These are phyloP conservation scores for Molossus alvarezi DNA, from an alignment of 2,797 vertebrate genomes.

Conservation along the genomic window DNA sequence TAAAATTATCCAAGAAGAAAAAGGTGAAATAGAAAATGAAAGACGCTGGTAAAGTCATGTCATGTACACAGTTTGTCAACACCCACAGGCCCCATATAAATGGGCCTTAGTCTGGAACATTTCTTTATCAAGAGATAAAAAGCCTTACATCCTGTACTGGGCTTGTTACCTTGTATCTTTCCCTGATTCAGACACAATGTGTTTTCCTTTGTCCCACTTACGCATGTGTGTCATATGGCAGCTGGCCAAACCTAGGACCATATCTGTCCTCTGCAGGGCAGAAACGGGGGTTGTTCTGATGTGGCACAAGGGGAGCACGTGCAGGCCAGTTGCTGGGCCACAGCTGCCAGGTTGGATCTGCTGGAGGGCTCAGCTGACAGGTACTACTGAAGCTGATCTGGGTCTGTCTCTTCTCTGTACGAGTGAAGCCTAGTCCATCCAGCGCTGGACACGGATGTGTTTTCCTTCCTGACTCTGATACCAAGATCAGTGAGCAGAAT, in stretches of 20 bases:
- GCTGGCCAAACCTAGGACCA: not conserved
- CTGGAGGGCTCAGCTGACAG: not conserved
- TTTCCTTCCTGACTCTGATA: not conserved
- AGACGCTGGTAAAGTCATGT: not conserved
- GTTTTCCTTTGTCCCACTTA: not conserved
- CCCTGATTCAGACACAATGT: not conserved
- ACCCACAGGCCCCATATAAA: not conserved
- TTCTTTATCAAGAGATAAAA: not conserved
- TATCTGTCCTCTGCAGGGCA: not conserved
- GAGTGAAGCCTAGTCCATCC: not conserved
- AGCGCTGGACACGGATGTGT: not conserved
- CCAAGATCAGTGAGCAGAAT: not conserved
- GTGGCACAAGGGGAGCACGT: not conserved
- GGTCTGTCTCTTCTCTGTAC: not conserved
- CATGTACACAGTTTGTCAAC: not conserved
- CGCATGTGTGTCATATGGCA: not conserved
- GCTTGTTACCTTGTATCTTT: not conserved
- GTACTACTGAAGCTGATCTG: not conserved
- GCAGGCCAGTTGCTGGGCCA: not conserved
- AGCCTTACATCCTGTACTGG: not conserved
- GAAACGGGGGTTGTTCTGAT: not conserved
- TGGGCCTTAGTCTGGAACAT: not conserved
- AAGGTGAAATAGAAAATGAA: not conserved
- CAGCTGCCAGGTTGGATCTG: not conserved
- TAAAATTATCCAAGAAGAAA: not conserved